Evolutionary conservation across 2,113 vertebrate species (phyloP), one percentile per base, ranked within the genome.

Genomic region (Microtus ochrogaster): DNA sequence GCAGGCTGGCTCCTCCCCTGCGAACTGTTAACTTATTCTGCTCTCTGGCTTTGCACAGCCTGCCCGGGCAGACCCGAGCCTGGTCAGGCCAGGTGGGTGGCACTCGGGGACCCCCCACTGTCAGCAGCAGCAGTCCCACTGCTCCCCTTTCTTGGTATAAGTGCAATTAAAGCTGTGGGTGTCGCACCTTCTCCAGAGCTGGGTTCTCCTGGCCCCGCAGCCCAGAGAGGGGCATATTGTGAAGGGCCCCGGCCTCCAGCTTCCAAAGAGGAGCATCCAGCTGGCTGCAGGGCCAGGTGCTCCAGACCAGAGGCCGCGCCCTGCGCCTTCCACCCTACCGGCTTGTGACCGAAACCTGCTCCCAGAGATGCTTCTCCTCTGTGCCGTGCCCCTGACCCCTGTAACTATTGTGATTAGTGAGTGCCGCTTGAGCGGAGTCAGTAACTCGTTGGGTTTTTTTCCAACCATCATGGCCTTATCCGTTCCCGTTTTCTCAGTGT

Each of bases 391-490:
- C 97, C 96, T 11, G 2, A 24, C 14, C 95, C 86, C 70, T 84
- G 89, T 97, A 88, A 98, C 97, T 97, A 97, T 97, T 97, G 98
- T 90, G 97, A 98, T 96, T 98, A 92, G 98, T 98, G 98, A 97
- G 97, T 74, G 94, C 97, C 96, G 93, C 96, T 88, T 52, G 33
- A 92, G 94, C 96, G 96, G 97, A 98, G 97, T 97, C 16, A 97
- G 97, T 98, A 98, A 97, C 97, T 98, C 94, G 97, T 98, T 98
- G 97, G 83, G 98, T 97, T 98, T 97, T 94, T 98, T 96, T 97
- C 97, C 97, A 98, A 98, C 98, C 98, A 98, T 98, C 98, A 98
- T 98, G 98, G 98, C 98, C 98, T 98, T 98, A 98, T 98, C 98
- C 98, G 97, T 98, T 98, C 98, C 81, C 72, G 97, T 98, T 97